Evolutionary conservation across 2,797 vertebrate genomes (phyloP), one percentile per base, ranked within the genome.

Genomic region (Gymnoscopelus braueri): DNA sequence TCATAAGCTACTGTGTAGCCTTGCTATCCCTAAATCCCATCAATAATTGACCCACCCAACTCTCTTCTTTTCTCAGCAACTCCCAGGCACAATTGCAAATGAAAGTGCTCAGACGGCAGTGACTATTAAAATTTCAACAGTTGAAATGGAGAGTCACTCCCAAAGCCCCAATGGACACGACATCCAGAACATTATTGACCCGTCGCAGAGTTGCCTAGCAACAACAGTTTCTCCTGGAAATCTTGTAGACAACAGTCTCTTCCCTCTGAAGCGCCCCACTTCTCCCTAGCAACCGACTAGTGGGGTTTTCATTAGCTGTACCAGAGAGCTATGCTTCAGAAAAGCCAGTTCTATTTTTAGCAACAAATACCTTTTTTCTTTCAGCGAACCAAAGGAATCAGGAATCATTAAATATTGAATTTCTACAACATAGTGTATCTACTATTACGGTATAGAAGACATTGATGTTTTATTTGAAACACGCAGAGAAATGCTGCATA

Each of bases 141-240:
- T 82, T 84, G 78, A 85, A 90, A 84, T 55, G 44, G 81, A 90
- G 89, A 89, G 86, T 84, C 73, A 76, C 78, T 87, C 64, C 60
- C 74, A 80, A 79, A 86, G 72, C 81, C 67, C 72, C 35, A 55
- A 75, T 50, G 70, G 78, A 83, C 59, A 70, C 56, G 59, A 48
- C 73, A 76, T 75, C 73, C 77, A 78, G 84, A 72, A 70, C 91
- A 67, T 82, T 90, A 92, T 87, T 92, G 91, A 94, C 91, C 89
- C 15, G 80, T 78, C 35, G 39, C 53, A 1, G 60, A 56, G 93
- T 93, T 93, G 92, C 94, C 73, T 91, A 86, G 93, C 93, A 93
- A 94, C 93, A 84, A 68, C 76, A 60, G 66, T 75, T 80, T 80
- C 58, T 19, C 35, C 62, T 84, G 54, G 55, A 72, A 72, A 80